Base-by-base conservation (phyloP, 2,797 vertebrate species). In the Acanthornis magna region DNA sequence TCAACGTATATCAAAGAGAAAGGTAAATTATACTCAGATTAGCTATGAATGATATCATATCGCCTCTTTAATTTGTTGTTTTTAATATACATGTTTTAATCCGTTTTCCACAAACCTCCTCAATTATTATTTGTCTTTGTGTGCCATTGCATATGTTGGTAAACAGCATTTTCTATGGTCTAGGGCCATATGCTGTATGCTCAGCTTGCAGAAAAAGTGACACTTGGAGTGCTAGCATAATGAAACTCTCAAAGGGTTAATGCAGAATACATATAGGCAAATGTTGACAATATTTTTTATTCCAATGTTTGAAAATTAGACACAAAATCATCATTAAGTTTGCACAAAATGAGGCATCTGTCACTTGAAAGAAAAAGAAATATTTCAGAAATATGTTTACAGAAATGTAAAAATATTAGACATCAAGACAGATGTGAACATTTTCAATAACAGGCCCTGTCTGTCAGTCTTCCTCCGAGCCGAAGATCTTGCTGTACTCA, bases 401-500 rank as follows among this genome's bases (percentile, higher is more conserved):
- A 98, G 97, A 98, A 98, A 98, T 97, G 98, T 98, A 98, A 98
- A 98, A 98, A 98, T 98, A 98, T 98, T 98, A 98, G 98, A 97
- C 97, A 97, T 97, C 67, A 78, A 98, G 98, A 97, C 98, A 98
- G 98, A 98, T 98, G 98, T 98, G 98, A 98, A 97, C 81, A 48
- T 88, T 95, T 97, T 97, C 97, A 93, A 96, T 96, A 93, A 95
- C 95, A 97, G 95, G 97, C 96, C 96, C 96, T 95, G 96, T 97
- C 97, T 98, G 98, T 98, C 98, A 98, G 97, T 97, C 97, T 98
- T 97, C 97, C 80, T 96, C 94, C 2, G 97, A 97, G 96, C 97
- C 58, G 96, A 99, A 99, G 97, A 99, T 98, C 94, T 98, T 97
- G 82, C 83, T 96, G 95, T 98, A 99, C 94, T 99, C 98, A 0